These are phyloP conservation scores for Rhombomys opimus DNA, from an alignment of 2,113 vertebrate genomes.

Conservation along the genomic window DNA sequence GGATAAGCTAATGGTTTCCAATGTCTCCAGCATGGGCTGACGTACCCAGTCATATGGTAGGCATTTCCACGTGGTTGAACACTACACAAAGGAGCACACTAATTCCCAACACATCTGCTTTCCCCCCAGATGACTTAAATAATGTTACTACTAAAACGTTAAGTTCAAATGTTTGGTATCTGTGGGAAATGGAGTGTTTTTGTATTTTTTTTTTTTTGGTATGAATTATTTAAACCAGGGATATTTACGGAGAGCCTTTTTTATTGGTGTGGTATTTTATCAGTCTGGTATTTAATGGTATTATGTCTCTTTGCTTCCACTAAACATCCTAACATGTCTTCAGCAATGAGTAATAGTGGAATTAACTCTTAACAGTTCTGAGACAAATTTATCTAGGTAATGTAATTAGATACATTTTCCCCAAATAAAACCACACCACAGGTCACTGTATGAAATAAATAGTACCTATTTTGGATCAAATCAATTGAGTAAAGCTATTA, in stretches of 20 bases:
- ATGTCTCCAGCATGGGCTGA: background rate
- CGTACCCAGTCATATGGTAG: background rate
- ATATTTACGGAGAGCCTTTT: slow-evolving; percentile 6
- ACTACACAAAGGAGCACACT: background rate
- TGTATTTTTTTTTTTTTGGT: background rate
- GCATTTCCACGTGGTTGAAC: background rate
- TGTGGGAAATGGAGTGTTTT: background rate
- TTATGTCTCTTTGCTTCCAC: background rate
- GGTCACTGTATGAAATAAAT: background rate
- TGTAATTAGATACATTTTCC: background rate
- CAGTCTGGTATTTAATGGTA: background rate
- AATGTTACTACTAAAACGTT: background rate
- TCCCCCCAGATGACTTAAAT: background rate
- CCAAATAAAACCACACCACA: background rate
- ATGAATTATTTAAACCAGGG: slow-evolving; percentile 1
- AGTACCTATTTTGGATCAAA: background rate
- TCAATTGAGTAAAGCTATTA: background rate
- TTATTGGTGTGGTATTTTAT: background rate
- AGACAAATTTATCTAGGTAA: background rate
- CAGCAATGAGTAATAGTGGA: background rate
- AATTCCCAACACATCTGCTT: background rate
- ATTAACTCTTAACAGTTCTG: background rate
- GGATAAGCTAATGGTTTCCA: background rate
- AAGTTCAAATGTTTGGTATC: background rate
- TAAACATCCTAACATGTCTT: background rate